Evolutionary conservation across 2,797 vertebrate species (phyloP), one percentile per base, ranked within the genome.

Genomic region (Lemur catta): DNA sequence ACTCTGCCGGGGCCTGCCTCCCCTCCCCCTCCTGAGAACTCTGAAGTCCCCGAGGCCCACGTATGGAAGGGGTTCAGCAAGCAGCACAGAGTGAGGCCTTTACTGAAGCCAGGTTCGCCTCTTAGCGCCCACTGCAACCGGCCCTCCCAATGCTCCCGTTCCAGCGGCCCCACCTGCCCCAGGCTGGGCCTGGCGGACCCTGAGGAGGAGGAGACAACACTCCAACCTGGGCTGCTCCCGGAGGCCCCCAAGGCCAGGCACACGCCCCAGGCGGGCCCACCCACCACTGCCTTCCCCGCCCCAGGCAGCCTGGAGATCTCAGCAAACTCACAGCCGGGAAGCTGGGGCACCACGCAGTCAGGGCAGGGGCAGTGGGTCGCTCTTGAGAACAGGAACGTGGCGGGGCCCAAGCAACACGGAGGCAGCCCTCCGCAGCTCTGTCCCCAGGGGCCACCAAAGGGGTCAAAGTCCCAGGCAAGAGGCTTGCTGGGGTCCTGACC

Each of bases 21-120:
- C 86, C 26, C 0, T 3, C 28, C 61, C 52, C 61, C 0, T 1
- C 78, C 67, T 18, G 6, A 43, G 91, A 89, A 76, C 98, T 92
- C 78, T 0, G 35, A 96, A 95, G 96, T 93, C 93, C 93, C 96
- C 84, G 35, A 72, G 96, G 65, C 74, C 89, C 98, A 98, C 98
- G 98, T 98, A 97, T 98, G 98, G 98, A 98, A 98, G 93, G 97
- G 74, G 97, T 98, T 96, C 38, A 38, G 38, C 38, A 38, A 94
- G 96, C 55, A 11, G 81, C 95, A 95, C 97, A 90, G 86, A 94
- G 96, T 46, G 67, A 84, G 84, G 90, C 92, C 85, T 96, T 98
- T 97, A 98, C 94, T 97, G 97, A 98, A 98, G 94, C 90, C 98
- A 98, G 98, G 96, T 94, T 95, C 90, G 96, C 48, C 87, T 93